Evolutionary conservation across 92 coral and sea anemone genomes (phyloP), one percentile per base, ranked within the genome.

Genomic region (Anthopleura xanthogrammica): DNA sequence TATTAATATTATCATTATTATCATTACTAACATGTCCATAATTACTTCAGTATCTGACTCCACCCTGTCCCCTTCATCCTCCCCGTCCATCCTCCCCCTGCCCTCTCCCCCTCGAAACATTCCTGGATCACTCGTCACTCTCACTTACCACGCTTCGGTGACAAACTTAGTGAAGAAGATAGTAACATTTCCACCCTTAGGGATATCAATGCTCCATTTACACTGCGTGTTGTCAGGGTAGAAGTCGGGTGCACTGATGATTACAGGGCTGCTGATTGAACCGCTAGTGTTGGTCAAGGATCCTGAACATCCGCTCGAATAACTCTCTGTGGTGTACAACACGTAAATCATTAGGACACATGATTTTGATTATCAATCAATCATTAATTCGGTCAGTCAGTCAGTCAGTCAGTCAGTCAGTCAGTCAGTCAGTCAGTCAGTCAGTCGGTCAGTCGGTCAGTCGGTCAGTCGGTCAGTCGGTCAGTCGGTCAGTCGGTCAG

Each of bases 121-220:
- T 23, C 7, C 70, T 19, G 11, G 7, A 62, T n/a, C 58, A 6
- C 55, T 39, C n/a, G 24, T 56, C 7, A 7, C 6, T 43, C 58
- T 50, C 52, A 41, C 84, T 81, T 52, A 81, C 84, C 84, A 81
- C 4, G 84, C 84, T 66, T 81, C 84, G 58, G 84, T 81, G 41
- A 71, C 17, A 41, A 81, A 81, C 43, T 20, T 66, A 10, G 41
- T 41, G 23, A 81, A 81, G 7, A 12, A 3, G 41, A 81, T 81
- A 16, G 77, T 81, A 1, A 81, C 84, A 36, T 81, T 70, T 16
- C 84, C 84, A 11, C 42, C 77, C 1, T 36, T 20, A 48, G 84
- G 84, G 16, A 81, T 13, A 24, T 55, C 23, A 52, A 81, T 81
- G 43, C 56, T 81, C 84, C 84, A 81, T 48, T 81, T 81, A 36